Base-by-base conservation (phyloP, 2,888 invertebrate genomes). In the Thera obeliscata region DNA sequence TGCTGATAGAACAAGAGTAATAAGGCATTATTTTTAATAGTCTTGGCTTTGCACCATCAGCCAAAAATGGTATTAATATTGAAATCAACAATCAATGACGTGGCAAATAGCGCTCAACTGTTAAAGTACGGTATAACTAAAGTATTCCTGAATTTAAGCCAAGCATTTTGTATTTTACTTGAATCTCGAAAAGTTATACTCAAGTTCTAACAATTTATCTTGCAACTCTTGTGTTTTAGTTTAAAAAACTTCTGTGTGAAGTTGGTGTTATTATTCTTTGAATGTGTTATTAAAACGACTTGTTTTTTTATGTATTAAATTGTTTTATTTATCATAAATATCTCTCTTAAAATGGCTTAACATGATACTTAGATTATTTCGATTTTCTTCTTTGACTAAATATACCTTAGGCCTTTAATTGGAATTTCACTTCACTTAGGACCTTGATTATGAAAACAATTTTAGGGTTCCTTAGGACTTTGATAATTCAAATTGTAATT, bases 241-340 rank as follows among this genome's bases (percentile, higher is more conserved):
- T 64, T 61, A 58, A 58, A 22, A 22, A 22, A 22, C 22, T 22
- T 9, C 50, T 58, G 46, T 36, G 12, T 12, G 4, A 22, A 43
- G 33, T 43, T 58, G 35, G 41, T 36, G 38, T 55, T 61, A 8
- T 56, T 35, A 22, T 9, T 12, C 5, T 61, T 76, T 73, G 60
- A 46, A 49, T 71, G 63, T 74, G 63, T 76, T 77, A 74, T 54
- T 69, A 73, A 69, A 70, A 71, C 50, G 61, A 69, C 52, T 64
- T 70, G 69, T 71, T 74, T 73, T 22, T 48, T 69, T 71, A 67
- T 36, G 41, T 52, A 67, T 58, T 48, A 36, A 56, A 57, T 61
- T 43, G 38, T 73, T 64, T 35, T 72, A 73, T 64, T 75, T 75
- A 1, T 70, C 11, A 36, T 35, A 46, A 46, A 35, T 46, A 58